Base-by-base conservation (phyloP, 2,113 vertebrate genomes). In the Athene noctua region DNA sequence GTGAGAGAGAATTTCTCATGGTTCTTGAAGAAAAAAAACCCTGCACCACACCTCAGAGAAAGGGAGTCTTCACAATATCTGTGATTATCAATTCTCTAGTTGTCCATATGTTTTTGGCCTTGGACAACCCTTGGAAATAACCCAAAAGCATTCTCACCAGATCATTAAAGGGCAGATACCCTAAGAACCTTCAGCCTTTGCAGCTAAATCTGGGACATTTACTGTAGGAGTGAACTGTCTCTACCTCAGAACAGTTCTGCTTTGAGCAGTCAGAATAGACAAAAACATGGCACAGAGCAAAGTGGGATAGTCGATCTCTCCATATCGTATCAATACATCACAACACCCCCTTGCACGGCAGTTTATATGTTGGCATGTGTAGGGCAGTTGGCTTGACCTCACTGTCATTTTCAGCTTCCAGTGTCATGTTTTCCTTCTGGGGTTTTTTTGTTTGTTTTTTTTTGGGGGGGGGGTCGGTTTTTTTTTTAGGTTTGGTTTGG, bases 271-370 rank as follows among this genome's bases (percentile, higher is more conserved):
- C 34, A 78, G 61, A 95, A 58, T 13, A 81, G 38, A 49, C 9
- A 73, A 74, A 86, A 70, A 15, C 8, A 47, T 15, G 23, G 15
- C 32, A 61, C 30, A 71, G 51, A 66, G 25, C 5, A 30, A 89
- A 79, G 57, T 12, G 32, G 8, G 15, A 20, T 5, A 18, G 11
- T 59, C 25, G 63, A 4, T 10, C 16, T 62, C 46, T 71, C 25
- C 6, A 4, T 29, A 22, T 15, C 2, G 0, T n/a, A 40, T 25
- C 2, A 2, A 34, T 47, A 21, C 9, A 25, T 57, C 72, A 68
- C 46, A 73, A n/a, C 9, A 32, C 9, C 11, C 17, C 73, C 40
- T 66, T 47, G 34, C 19, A 51, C 18, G 75, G 32, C 18, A 46
- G 32, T 79, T 90, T 90, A 11, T 51, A 17, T 34, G 3, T 6